A percentile compares a stretch with the other conserved stretches of the same genome.
phyloP scores from a whole-genome alignment of 1,140 invertebrate species.

The Drosophila ironensis region DNA sequence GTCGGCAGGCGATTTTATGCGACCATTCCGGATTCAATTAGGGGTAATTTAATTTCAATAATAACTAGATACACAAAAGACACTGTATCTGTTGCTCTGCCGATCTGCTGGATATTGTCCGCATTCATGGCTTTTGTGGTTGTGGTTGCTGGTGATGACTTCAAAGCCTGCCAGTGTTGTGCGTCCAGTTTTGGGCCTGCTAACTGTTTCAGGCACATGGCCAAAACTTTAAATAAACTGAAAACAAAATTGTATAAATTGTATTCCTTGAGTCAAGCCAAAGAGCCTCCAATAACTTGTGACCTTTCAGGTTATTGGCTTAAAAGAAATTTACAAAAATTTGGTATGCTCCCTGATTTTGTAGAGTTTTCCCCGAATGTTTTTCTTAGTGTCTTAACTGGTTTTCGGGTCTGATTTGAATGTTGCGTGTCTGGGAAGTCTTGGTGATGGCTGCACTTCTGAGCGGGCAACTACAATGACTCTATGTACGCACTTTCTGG shows the following conservation, averaged over 20 bases:
- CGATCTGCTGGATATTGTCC: conserved; percentile 27
- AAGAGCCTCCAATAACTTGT: too few relatives aligned
- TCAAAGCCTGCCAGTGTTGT: too few relatives aligned
- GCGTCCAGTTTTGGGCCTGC: conserved; percentile 43
- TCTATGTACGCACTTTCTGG: conserved; percentile 27
- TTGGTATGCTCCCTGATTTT: too few relatives aligned
- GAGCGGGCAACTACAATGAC: conserved; percentile 37
- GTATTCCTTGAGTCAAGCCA: too few relatives aligned
- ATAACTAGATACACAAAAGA: conserved; percentile 57
- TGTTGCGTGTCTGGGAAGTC: conserved; percentile 52
- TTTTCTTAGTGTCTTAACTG: conserved; percentile 16
- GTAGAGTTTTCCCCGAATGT: too few relatives aligned
- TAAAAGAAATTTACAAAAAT: too few relatives aligned
- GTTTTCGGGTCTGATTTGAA: conserved; percentile 70
- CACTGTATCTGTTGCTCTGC: conserved; percentile 17
- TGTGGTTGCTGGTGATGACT: conserved; percentile 51
- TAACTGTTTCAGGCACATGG: too few relatives aligned
- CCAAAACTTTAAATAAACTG: too few relatives aligned
- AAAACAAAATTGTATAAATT: neutral
- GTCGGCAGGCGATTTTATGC: conserved; percentile 80
- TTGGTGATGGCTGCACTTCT: conserved; percentile 8
- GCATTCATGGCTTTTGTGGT: conserved; percentile 8
- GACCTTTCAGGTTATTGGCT: too few relatives aligned
- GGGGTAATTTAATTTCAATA: conserved; percentile 81
- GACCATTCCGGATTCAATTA: conserved; percentile 81